Evolutionary conservation across 2,888 invertebrate genomes (phyloP).

Genomic region (Eupithecia centaureata): DNA sequence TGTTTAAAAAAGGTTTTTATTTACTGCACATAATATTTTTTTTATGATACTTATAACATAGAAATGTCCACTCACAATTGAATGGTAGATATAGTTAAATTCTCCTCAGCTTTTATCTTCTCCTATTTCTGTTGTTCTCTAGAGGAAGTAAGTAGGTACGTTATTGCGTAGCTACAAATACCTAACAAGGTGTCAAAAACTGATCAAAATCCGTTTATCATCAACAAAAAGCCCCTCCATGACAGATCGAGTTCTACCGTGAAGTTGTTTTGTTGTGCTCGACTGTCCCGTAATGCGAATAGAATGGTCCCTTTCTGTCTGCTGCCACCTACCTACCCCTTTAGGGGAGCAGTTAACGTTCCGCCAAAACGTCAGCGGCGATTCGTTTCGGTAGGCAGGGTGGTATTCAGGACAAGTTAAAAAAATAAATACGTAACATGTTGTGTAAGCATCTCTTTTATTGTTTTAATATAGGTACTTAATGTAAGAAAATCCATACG

Average conservation of each 20-base stretch:
- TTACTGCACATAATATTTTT: too few species aligned
- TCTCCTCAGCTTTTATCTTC: too few species aligned
- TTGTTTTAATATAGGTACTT: too few species aligned
- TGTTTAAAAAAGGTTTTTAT: too few species aligned
- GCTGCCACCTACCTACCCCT: conserved; percentile 50
- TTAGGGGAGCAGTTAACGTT: conserved; percentile 72
- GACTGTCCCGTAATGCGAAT: conserved; percentile 68
- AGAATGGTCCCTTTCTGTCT: conserved; percentile 51
- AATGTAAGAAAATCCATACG: too few species aligned
- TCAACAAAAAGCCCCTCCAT: conserved; percentile 42
- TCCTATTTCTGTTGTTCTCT: too few species aligned
- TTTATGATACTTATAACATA: too few species aligned
- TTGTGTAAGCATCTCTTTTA: neutral
- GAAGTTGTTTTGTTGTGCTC: conserved; percentile 66
- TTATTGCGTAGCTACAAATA: neutral
- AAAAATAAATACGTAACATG: neutral
- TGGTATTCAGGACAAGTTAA: conserved; percentile 30
- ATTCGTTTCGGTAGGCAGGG: conserved; percentile 67
- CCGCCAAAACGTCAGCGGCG: conserved; percentile 67
- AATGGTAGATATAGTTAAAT: too few species aligned
- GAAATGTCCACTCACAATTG: too few species aligned
- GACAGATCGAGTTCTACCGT: conserved; percentile 65
- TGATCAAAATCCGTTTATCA: conserved; percentile 22
- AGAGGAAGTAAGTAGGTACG: too few species aligned
- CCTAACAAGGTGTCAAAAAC: conserved; percentile 8